These are phyloP conservation scores for Melangyna quadrimaculata DNA, from an alignment of 2,888 invertebrate genomes.

Conservation along the genomic window DNA sequence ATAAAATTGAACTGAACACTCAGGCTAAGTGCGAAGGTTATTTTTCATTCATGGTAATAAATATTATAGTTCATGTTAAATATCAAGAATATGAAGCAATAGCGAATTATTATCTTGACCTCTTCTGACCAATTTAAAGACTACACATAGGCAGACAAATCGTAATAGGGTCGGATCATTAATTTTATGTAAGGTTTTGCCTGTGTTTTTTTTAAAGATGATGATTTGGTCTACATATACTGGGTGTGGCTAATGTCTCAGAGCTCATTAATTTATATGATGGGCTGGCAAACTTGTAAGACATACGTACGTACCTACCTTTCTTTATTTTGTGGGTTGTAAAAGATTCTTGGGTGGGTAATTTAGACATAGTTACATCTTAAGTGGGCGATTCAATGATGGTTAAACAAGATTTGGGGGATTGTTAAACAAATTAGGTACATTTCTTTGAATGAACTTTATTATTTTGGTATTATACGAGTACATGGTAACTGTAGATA, in stretches of 20 bases:
- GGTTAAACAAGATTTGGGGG: not conserved
- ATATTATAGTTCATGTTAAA: not conserved
- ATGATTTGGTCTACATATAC: not conserved
- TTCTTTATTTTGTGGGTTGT: conserved; percentile 10
- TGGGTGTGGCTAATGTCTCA: conserved; percentile 15
- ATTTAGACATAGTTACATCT: not conserved
- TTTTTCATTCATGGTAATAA: not conserved
- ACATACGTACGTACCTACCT: conserved; percentile 2
- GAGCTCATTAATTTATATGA: conserved; percentile 20
- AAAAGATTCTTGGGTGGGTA: not conserved
- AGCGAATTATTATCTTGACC: conserved; percentile 35
- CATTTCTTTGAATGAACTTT: not conserved
- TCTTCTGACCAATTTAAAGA: conserved; percentile 7
- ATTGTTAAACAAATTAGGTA: not conserved
- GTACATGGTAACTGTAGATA: no score
- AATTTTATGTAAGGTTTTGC: conserved; percentile 32
- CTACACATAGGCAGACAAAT: conserved; percentile 16
- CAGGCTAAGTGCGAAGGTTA: conserved; percentile 30
- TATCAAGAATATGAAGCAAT: conserved; percentile 26
- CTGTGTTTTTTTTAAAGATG: not conserved
- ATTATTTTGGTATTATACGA: no score
- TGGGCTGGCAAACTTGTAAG: conserved; percentile 26
- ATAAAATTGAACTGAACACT: conserved; percentile 51
- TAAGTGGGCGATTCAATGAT: not conserved
- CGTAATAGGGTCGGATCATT: conserved; percentile 25